Conservation (phyloP, 2,888 invertebrate genomes). For the Acrobeloides nanus region DNA sequence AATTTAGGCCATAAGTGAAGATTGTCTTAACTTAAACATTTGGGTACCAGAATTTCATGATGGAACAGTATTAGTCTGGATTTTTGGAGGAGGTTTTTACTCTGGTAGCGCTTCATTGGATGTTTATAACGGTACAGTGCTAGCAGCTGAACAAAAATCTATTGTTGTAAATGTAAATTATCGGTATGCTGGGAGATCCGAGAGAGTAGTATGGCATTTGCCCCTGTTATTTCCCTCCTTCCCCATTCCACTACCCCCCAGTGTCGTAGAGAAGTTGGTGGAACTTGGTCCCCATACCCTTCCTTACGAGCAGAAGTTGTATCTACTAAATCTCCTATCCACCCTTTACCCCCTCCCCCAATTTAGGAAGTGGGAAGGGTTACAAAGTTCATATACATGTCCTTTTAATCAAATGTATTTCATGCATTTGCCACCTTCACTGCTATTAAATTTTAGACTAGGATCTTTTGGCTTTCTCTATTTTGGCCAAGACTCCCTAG, state of each 20-base stretch:
- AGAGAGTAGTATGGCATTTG: too few species aligned
- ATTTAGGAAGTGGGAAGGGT: too few species aligned
- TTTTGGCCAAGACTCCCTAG: constrained; percentile 67
- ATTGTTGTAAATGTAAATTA: constrained; percentile 53
- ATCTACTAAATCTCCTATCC: too few species aligned
- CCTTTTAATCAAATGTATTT: too few species aligned
- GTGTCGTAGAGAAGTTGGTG: too few species aligned
- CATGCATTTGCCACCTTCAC: neutral
- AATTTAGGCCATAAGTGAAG: constrained; percentile 63
- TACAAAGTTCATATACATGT: constrained; percentile 1
- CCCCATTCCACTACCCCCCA: too few species aligned
- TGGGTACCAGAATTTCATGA: constrained; percentile 66
- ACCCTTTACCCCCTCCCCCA: too few species aligned
- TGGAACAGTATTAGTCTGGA: constrained; percentile 54
- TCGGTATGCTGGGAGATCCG: constrained; percentile 27
- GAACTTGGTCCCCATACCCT: too few species aligned
- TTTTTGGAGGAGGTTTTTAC: constrained; percentile 55
- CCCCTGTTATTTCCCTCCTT: too few species aligned
- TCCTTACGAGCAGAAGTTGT: too few species aligned
- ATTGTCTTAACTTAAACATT: constrained; percentile 72
- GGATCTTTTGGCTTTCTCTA: constrained; percentile 90
- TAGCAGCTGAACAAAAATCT: constrained; percentile 51
- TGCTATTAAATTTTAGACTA: constrained; percentile 63
- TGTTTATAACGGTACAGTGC: constrained; percentile 57
- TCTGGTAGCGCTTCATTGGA: constrained; percentile 55